These are phyloP conservation scores for Bombus terrestris DNA, from an alignment of 1,140 invertebrate species.

Conservation along the genomic window DNA sequence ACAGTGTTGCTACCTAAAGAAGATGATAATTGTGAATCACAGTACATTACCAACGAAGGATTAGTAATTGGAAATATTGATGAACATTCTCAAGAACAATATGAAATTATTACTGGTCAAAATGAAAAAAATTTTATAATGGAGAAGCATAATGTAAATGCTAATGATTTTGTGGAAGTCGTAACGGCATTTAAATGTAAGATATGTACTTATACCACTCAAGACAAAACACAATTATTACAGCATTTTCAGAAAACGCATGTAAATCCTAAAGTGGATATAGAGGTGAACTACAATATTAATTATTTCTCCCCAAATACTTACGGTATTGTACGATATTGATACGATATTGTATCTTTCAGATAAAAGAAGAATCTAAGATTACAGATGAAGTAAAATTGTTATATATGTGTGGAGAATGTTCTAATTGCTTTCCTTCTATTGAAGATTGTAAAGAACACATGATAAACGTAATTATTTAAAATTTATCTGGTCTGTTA, in stretches of 20 bases:
- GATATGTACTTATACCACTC: constrained; percentile 77
- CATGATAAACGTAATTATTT: constrained; percentile 79
- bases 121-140: constrained; percentile 58
- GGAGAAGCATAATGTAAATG: constrained; percentile 67
- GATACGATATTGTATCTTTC: constrained; percentile 14
- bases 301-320: not conserved
- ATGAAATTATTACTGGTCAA: constrained; percentile 47
- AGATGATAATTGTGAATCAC: constrained; percentile 35
- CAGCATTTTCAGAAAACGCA: constrained; percentile 76
- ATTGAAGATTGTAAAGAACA: constrained; percentile 82
- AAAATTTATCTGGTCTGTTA: constrained; percentile 19
- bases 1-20: constrained; percentile 58
- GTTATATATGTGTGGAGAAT: constrained; percentile 82
- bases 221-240: constrained; percentile 73
- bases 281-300: constrained; percentile 49
- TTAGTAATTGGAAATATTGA: constrained; percentile 46
- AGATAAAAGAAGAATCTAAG: constrained; percentile 66
- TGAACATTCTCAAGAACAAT: constrained; percentile 53
- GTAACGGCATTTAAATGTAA: constrained; percentile 79
- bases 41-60: constrained; percentile 55
- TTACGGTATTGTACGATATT: constrained; percentile 1
- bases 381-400: constrained; percentile 70
- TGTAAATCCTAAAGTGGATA: constrained; percentile 65
- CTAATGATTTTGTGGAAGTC: constrained; percentile 77
- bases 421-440: constrained; percentile 81